Conservation (phyloP, 1,140 invertebrate species). For the Drosophila jambulina region DNA sequence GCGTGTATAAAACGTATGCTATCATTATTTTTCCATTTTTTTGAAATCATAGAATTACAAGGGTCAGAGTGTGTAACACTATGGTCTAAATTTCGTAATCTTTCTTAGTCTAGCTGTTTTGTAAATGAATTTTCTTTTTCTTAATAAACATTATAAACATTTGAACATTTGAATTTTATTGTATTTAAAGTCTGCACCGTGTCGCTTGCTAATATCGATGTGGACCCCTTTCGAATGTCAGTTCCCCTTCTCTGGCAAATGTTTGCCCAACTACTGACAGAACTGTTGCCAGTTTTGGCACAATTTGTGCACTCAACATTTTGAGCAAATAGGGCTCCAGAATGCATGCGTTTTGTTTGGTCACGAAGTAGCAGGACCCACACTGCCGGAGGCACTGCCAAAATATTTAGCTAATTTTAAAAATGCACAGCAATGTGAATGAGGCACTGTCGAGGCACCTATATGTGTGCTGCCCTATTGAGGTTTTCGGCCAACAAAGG, state of each 20-base stretch:
- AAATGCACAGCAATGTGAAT: slow-evolving; percentile 45
- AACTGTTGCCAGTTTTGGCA: slow-evolving; percentile 23
- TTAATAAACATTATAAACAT: background rate
- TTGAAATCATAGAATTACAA: too few relatives aligned
- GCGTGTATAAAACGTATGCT: background rate
- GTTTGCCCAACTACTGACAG: slow-evolving; percentile 55
- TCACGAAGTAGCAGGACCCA: slow-evolving; percentile 6
- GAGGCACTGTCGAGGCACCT: slow-evolving; percentile 6
- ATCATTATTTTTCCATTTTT: background rate
- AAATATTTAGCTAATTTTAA: slow-evolving; percentile 79
- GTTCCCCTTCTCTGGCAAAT: slow-evolving; percentile 28
- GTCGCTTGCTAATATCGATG: slow-evolving; percentile 60
- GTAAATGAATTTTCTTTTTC: too few relatives aligned
- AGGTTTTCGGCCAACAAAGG: slow-evolving; percentile 47
- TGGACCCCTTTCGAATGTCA: background rate
- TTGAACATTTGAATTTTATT: background rate
- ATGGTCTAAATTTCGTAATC: too few relatives aligned
- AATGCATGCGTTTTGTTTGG: slow-evolving; percentile 40
- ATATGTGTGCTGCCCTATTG: background rate
- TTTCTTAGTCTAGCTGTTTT: too few relatives aligned
- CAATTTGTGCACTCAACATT: slow-evolving; percentile 42
- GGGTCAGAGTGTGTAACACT: too few relatives aligned
- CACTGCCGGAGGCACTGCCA: slow-evolving; percentile 25
- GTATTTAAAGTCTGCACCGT: slow-evolving; percentile 43
- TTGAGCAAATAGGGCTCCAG: slow-evolving; percentile 58